These are phyloP conservation scores for Saccopteryx bilineata DNA, from an alignment of 2,113 vertebrate species.

Conservation along the genomic window DNA sequence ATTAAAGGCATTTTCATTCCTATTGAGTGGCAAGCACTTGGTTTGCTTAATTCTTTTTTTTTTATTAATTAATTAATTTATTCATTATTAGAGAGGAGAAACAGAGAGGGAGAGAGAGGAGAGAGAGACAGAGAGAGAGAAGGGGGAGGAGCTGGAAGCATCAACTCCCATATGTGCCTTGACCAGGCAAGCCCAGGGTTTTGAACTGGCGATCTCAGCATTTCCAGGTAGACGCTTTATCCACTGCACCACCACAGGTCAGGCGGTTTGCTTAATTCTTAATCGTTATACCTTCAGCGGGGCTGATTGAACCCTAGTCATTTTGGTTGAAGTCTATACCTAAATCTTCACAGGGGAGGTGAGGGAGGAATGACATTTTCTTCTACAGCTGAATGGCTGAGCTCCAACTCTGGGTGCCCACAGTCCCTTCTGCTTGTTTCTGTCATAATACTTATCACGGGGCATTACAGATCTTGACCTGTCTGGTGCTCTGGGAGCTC, in stretches of 20 bases:
- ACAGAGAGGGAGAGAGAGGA: too few species aligned
- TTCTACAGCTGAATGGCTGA: background rate
- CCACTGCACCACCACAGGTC: too few species aligned
- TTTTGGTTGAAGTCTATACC: slow-evolving; percentile 17
- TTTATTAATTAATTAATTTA: too few species aligned
- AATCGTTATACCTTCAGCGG: background rate
- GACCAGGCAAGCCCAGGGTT: too few species aligned
- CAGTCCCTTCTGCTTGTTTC: background rate
- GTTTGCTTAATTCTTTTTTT: slow-evolving; percentile 59
- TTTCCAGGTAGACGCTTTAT: too few species aligned
- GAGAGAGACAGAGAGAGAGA: too few species aligned
- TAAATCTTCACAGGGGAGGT: background rate
- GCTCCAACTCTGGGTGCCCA: background rate
- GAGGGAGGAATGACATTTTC: background rate
- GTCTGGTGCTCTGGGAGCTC: background rate
- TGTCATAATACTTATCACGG: background rate
- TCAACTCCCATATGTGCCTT: too few species aligned
- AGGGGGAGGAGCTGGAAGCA: too few species aligned
- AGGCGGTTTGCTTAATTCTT: slow-evolving; percentile 57
- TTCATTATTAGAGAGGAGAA: too few species aligned
- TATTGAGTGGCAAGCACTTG: background rate
- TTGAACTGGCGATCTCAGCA: too few species aligned
- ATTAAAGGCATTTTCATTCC: slow-evolving; percentile 55
- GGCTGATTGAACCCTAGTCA: background rate
- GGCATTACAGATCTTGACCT: background rate